Percentiles rank a stretch among this genome's conserved stretches.
phyloP scores from a whole-genome alignment of 2,113 vertebrate genomes.

The Cheirogaleus medius region DNA sequence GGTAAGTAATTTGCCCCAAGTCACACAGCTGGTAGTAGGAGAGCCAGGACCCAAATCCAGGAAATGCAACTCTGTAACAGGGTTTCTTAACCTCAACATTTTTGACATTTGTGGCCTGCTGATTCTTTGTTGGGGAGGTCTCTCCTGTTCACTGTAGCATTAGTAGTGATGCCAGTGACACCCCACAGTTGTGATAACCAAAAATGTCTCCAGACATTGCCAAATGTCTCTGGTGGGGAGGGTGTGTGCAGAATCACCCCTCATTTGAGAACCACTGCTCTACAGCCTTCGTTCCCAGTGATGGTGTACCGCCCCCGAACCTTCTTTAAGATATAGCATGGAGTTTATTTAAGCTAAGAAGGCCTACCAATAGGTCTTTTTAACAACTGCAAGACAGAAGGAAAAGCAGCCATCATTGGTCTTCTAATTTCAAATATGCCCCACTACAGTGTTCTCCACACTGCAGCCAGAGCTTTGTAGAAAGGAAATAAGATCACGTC shows the following conservation, averaged over 20 bases:
- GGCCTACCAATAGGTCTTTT: neutral
- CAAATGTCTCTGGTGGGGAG: neutral
- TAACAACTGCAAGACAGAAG: neutral
- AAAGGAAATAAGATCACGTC: neutral
- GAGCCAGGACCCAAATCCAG: neutral
- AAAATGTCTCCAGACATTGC: neutral
- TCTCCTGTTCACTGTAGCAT: neutral
- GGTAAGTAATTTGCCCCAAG: neutral
- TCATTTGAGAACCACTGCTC: neutral
- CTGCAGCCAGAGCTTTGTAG: neutral
- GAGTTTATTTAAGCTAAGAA: neutral
- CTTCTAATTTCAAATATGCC: neutral
- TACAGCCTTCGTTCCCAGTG: neutral
- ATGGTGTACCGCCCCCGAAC: accelerated
- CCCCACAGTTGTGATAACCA: neutral
- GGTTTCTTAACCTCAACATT: neutral
- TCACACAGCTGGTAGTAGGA: neutral
- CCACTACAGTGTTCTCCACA: neutral
- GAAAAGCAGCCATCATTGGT: neutral
- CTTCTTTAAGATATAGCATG: neutral
- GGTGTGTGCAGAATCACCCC: neutral
- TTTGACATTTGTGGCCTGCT: neutral
- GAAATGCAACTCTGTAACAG: neutral
- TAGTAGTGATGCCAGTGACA: neutral
- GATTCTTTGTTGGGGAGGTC: neutral